Conservation (phyloP, 2,113 vertebrate genomes). For the Picathartes gymnocephalus region DNA sequence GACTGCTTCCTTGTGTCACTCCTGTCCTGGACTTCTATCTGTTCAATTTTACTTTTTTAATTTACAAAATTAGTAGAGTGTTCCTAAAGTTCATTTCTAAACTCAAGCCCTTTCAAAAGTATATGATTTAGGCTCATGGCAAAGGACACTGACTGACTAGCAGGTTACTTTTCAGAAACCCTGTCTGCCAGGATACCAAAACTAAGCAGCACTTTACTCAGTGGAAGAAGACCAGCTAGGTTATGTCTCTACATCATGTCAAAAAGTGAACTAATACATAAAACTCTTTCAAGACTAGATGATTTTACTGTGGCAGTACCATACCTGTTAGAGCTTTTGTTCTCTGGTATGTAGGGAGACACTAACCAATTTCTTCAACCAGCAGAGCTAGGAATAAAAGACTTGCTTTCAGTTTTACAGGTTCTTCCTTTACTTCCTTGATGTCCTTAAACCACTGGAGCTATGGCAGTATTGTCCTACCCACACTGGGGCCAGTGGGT, state of each 20-base stretch:
- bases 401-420: neutral
- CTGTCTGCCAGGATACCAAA: neutral
- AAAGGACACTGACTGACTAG: neutral
- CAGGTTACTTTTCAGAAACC: neutral
- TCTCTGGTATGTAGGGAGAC: neutral
- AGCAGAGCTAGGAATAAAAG: neutral
- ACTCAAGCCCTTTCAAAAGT: neutral
- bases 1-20: neutral
- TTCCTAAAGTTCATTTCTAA: neutral
- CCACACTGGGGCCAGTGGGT: neutral
- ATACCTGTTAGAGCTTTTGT: neutral
- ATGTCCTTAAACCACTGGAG: neutral
- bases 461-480: neutral
- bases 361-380: neutral
- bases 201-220: neutral
- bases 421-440: neutral
- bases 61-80: conserved; percentile 3
- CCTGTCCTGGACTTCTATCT: neutral
- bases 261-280: neutral
- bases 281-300: neutral
- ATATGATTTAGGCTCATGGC: neutral
- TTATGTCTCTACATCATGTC: neutral
- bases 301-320: neutral
- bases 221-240: neutral
- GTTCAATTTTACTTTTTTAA: conserved; percentile 13